Evolutionary conservation across 2,888 invertebrate species (phyloP), one percentile per base, ranked within the genome.

Genomic region (Prosopocoilus inquinatus): DNA sequence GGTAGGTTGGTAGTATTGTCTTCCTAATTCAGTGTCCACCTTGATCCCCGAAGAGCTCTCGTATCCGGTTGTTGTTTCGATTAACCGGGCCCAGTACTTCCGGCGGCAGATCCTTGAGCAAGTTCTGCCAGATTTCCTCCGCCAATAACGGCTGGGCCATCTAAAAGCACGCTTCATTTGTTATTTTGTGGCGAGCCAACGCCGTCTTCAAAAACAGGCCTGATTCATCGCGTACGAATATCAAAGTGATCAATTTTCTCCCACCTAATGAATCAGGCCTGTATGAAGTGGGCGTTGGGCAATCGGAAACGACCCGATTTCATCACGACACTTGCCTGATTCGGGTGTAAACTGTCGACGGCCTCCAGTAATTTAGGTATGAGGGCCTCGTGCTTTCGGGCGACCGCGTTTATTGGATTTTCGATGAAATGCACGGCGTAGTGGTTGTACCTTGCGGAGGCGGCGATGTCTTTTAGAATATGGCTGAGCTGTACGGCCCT

Each of bases 1-100:
- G 5, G 1, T 28, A 28, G 5, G 20, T 28, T n/a, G n/a, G n/a
- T n/a, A n/a, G n/a, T n/a, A n/a, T n/a, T n/a, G n/a, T n/a, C n/a
- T 28, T 28, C 7, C 20, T 36, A 36, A 36, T 5, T 63, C 49
- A 70, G 58, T 76, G 75, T 2, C 78, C 78, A 9, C 78, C 79
- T 65, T 79, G 79, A 52, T 78, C 68, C 2, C 77, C 77, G 67
- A 79, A 79, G 1, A 78, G 48, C 11, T 68, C 51, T 45, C 65
- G 51, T 46, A 79, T 79, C 15, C 66, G 60, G 3, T 65, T 57
- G 60, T 79, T 79, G 61, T 75, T 64, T 8, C 74, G 73, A 63
- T 79, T 79, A 7, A 70, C 65, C 2, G 71, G 67, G 16, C 79
- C 79, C 9, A 79, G 52, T 33, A 72, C 69, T 44, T 75, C 68